These are phyloP conservation scores for Trissolcus basalis DNA, from an alignment of 1,140 invertebrate species.

Conservation along the genomic window DNA sequence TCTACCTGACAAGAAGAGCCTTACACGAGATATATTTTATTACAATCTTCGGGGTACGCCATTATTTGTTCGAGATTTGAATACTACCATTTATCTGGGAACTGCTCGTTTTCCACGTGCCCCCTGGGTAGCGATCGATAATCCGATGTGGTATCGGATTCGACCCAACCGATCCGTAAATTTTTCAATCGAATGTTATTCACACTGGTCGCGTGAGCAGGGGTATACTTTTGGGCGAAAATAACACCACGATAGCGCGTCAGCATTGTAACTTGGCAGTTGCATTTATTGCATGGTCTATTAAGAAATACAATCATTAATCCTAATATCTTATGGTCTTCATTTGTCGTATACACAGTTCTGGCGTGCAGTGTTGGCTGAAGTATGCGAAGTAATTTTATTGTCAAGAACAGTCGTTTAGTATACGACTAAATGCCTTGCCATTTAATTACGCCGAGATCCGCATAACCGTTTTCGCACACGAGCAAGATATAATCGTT, in stretches of 20 bases:
- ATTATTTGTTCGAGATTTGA: constrained; percentile 57
- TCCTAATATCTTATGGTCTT: constrained; percentile 10
- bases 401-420: constrained; percentile 17
- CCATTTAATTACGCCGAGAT: constrained; percentile 59
- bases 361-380: constrained; percentile 3
- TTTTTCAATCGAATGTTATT: constrained; percentile 34
- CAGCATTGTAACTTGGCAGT: neutral
- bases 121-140: constrained; percentile 53
- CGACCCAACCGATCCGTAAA: constrained; percentile 21
- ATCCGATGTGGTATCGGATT: constrained; percentile 52
- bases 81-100: constrained; percentile 53
- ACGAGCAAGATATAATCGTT: constrained; percentile 57
- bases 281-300: neutral
- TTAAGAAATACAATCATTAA: constrained; percentile 4
- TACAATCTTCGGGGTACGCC: constrained; percentile 44
- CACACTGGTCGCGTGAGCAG: constrained; percentile 1
- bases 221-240: no score
- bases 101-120: constrained; percentile 49
- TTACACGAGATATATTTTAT: constrained; percentile 55
- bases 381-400: constrained; percentile 33
- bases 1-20: constrained; percentile 48
- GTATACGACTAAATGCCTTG: constrained; percentile 50
- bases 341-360: constrained; percentile 12
- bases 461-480: constrained; percentile 26
- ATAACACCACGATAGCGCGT: neutral